Evolutionary conservation across 2,888 invertebrate genomes (phyloP).

Genomic region (Branchipolynoe longqiensis): DNA sequence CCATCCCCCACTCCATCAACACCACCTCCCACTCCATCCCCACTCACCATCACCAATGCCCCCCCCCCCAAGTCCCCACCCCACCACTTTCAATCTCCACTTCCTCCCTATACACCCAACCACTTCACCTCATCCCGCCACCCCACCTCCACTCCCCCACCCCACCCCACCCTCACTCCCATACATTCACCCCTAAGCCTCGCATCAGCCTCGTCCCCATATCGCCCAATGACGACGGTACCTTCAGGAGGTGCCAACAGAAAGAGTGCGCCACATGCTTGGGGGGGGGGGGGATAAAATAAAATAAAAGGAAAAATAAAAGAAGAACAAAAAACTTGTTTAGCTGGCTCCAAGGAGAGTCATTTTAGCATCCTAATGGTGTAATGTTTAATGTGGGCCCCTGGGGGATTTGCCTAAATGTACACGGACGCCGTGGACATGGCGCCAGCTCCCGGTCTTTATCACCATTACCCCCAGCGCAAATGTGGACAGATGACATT

Average conservation of each 20-base stretch:
- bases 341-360: too few species aligned
- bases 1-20: too few species aligned
- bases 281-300: not conserved
- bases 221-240: not conserved
- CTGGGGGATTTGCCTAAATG: not conserved
- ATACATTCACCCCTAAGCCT: not conserved
- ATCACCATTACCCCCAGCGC: too few species aligned
- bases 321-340: too few species aligned
- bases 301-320: too few species aligned
- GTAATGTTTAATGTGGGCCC: not conserved
- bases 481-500: too few species aligned
- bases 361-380: not conserved
- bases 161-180: not conserved
- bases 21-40: too few species aligned
- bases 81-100: too few species aligned
- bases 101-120: too few species aligned
- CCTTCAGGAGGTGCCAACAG: not conserved
- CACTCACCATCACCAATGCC: too few species aligned
- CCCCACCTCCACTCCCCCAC: not conserved
- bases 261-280: not conserved
- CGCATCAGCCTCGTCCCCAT: too few species aligned
- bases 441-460: not conserved
- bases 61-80: too few species aligned
- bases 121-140: not conserved
- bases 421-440: not conserved